Base-by-base conservation (phyloP, 2,113 vertebrate genomes). In the Chlamydotis undulata region DNA sequence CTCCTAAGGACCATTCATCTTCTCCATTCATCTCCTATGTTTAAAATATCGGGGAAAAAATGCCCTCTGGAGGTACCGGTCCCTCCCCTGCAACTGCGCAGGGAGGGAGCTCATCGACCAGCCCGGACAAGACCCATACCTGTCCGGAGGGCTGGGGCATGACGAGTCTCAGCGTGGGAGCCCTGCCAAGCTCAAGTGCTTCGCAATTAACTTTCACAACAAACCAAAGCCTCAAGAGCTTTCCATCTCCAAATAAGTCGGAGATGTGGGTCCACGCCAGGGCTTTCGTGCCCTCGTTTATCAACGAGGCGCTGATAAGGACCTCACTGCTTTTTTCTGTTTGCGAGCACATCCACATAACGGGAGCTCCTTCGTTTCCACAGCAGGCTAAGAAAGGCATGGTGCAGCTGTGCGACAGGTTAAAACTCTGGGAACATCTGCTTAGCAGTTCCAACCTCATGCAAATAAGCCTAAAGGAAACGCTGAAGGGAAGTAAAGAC, bases 131-230 rank as follows among this genome's bases (percentile, higher is more conserved):
- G 96, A 25, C 63, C 76, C 2, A 9, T 45, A 69, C 29, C 91
- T 13, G 94, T 83, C 6, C 6, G 9, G 17, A 19, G 88, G 89
- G 77, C 77, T 28, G 7, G 6, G 76, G 68, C 87, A 10, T 43
- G 96, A 73, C 14, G 35, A 49, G 91, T 33, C 94, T 74, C 22
- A 4, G 59, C 25, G 0, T 0, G 26, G 95, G 95, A 94, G 73
- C 77, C 64, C 65, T 7, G 94, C 95, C 95, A 96, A 74, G 37
- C 69, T 55, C 80, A 10, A 87, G 91, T 29, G 83, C 89, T 67
- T 75, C 3, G 12, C 95, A 94, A 95, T 95, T 87, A 84, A 87
- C 95, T 93, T 83, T 90, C 91, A 94, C 93, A 96, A 96, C 90
- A 94, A 96, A 93, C 93, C n/a, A 4, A 91, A 83, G 91, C 93